phyloP scores from a whole-genome alignment of 2,888 invertebrate species.

The Tipula vernalis region DNA sequence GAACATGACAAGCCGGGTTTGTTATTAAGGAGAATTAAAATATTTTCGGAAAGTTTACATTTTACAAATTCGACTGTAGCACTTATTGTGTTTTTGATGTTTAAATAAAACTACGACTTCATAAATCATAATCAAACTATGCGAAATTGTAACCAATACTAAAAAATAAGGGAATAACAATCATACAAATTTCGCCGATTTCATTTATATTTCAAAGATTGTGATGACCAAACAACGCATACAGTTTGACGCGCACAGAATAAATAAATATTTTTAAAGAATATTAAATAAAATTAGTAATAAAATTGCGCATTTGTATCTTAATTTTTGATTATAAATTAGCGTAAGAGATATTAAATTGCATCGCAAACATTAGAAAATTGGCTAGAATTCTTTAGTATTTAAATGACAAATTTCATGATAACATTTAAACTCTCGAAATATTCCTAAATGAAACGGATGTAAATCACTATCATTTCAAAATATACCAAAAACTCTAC shows the following conservation, averaged over 20 bases:
- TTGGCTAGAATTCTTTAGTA: not conserved
- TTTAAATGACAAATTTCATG: not conserved
- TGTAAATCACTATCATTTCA: not conserved
- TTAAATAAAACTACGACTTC: no score
- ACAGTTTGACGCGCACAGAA: not conserved
- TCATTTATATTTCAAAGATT: not conserved
- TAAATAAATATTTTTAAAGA: not conserved
- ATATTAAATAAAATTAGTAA: no score
- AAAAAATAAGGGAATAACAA: no score
- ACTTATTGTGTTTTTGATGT: no score
- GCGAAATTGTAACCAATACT: no score
- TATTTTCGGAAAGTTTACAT: no score
- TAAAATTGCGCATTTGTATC: no score
- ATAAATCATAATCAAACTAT: no score
- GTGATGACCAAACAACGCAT: not conserved
- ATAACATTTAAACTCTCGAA: not conserved
- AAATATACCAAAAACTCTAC: no score
- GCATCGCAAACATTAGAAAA: not conserved
- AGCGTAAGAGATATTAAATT: not conserved
- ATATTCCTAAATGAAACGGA: not conserved
- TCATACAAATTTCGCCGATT: not conserved
- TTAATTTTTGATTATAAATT: not conserved
- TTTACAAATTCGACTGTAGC: no score
- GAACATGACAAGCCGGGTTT: no score
- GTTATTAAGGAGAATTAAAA: no score